Conservation (phyloP, 2,888 invertebrate species). For the Zygaena filipendulae region DNA sequence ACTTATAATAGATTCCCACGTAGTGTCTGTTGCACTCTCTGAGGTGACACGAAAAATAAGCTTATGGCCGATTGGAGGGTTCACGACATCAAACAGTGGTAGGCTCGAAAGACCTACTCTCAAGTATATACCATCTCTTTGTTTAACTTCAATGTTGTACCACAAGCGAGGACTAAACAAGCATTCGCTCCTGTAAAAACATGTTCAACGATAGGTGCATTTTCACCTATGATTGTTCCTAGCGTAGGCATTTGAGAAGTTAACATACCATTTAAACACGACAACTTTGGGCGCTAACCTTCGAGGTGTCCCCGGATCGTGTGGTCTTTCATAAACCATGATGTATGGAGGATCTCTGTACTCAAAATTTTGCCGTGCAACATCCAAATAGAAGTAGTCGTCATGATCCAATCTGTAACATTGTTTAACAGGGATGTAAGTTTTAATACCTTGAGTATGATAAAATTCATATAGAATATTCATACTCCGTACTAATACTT, state of each 20-base stretch:
- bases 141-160: constrained; percentile 18
- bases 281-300: constrained; percentile 3
- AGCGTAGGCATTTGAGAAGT: no score
- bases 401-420: constrained; percentile 18
- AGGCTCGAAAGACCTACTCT: constrained; percentile 17
- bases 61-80: constrained; percentile 17
- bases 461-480: no score
- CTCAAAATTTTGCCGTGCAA: no score
- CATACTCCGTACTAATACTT: no score
- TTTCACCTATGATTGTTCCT: no score
- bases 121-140: constrained; percentile 12
- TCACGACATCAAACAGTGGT: constrained; percentile 17
- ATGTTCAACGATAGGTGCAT: no score
- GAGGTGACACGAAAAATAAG: constrained; percentile 19
- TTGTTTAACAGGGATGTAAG: constrained; percentile 1
- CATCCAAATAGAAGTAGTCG: constrained; percentile 14
- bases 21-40: constrained; percentile 3
- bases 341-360: no score
- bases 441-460: constrained; percentile 14
- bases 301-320: not conserved
- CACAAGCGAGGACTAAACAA: constrained; percentile 5
- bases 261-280: constrained; percentile 19
- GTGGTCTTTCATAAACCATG: no score
- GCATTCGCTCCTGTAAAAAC: constrained; percentile 8
- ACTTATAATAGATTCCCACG: constrained; percentile 14